Base-by-base conservation (phyloP, 2,797 vertebrate species). In the Protonibea diacanthus region DNA sequence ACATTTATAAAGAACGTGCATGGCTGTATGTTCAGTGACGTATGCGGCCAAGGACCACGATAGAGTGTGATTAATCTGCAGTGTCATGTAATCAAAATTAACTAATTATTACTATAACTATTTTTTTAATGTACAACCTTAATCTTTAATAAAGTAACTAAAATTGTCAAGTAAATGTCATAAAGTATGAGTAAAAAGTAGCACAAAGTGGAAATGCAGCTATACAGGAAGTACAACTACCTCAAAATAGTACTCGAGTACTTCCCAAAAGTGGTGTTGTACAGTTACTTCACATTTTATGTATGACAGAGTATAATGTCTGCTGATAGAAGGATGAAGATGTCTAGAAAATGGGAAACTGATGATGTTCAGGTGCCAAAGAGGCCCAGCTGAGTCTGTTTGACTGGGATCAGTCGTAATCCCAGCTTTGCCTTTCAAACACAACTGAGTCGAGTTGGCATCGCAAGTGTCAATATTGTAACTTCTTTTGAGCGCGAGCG, bases 381-480 rank as follows among this genome's bases (percentile, higher is more conserved):
- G 44, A 77, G 38, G 25, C 73, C 7, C 88, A 90, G 86, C 71
- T 81, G 84, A 7, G 74, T 74, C 64, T 80, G 80, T 82, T 86
- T 83, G 73, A 27, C 59, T 1, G 78, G 53, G 83, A 81, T 68
- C 62, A 61, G 56, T 57, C 44, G 1, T 76, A 71, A 80, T 67
- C 73, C 67, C 27, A 40, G 42, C 17, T 51, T 29, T 20, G 20
- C 64, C 51, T 18, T 5, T n/a, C 56, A 85, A 57, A 74, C 70
- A 66, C 59, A 38, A 6, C 0, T 1, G 23, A 74, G 52, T 33
- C 45, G 44, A 70, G 74, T 60, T 61, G 53, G 64, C 67, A 6
- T 0, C 0, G 51, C 33, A 23, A 51, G 1, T 4, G 70, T 71
- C 61, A 83, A 81, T 65, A 85, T 56, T 73, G 58, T 59, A 53